Conservation (phyloP, 2,113 vertebrate species). For the Galemys pyrenaicus region DNA sequence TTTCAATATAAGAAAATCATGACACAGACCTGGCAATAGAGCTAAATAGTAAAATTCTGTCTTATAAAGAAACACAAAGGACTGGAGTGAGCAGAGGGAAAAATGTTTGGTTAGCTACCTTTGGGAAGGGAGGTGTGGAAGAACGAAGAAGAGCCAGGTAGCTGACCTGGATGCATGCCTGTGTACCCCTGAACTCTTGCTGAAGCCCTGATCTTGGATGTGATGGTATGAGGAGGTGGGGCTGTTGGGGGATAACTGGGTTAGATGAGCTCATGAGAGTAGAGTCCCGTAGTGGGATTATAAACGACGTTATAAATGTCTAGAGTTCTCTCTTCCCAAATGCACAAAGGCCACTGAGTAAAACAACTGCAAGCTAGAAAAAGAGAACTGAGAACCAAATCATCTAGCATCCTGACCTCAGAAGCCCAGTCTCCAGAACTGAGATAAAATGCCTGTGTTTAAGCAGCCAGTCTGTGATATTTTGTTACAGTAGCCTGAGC, state of each 20-base stretch:
- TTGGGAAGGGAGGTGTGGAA: not conserved
- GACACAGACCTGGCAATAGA: conserved; percentile 76
- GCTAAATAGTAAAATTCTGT: conserved; percentile 75
- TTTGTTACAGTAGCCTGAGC: too few relatives aligned
- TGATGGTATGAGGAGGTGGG: not conserved
- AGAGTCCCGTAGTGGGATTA: too few relatives aligned
- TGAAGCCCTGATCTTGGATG: not conserved
- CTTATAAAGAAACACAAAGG: conserved; percentile 69
- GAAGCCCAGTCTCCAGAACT: too few relatives aligned
- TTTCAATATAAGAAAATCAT: conserved; percentile 65
- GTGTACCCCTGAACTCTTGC: not conserved
- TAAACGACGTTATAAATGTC: too few relatives aligned
- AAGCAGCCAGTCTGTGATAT: too few relatives aligned
- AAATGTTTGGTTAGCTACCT: conserved; percentile 62
- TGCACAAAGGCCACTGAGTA: not conserved
- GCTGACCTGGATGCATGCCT: not conserved
- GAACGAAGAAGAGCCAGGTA: conserved; percentile 4
- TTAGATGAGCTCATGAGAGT: not conserved
- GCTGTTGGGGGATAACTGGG: not conserved
- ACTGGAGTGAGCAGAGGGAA: conserved; percentile 41
- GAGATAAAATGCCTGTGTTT: too few relatives aligned
- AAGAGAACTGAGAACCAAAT: too few relatives aligned
- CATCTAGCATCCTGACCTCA: too few relatives aligned
- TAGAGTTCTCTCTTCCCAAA: not conserved
- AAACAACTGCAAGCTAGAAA: too few relatives aligned